Base-by-base conservation (phyloP, 2,888 invertebrate species). In the Cryptosula pallasiana region DNA sequence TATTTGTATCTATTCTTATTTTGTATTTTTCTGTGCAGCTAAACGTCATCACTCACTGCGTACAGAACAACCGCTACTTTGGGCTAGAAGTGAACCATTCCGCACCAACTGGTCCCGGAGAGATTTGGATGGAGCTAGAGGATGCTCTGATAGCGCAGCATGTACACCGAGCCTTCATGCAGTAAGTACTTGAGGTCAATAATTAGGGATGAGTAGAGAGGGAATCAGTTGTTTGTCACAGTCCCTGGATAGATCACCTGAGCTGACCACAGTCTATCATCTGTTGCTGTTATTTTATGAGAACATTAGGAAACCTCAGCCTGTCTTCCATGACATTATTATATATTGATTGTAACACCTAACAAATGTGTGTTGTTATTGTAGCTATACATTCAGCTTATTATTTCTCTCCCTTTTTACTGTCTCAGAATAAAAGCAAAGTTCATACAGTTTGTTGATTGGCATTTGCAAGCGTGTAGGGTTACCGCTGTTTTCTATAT, bases 111-210 rank as follows among this genome's bases (percentile, higher is more conserved):
- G 96, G 96, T 3, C 90, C 92, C n/a, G 96, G 96, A 23, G 94
- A 95, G 84, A 88, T 96, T 73, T 95, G 94, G 93, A 93, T 96
- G 92, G 92, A 93, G 81, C 92, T 94, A 0, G 94, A 94, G 79
- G 95, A 95, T 84, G 88, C 90, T 76, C 90, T 91, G 81, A 93
- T 93, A 77, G 94, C 95, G 32, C 90, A 92, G 86, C 94, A 93
- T 87, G 94, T 96, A 90, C 92, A 95, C 85, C 90, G 90, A 73
- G 91, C 91, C 74, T 91, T 95, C 78, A 88, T 91, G 80, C 90
- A 90, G 92, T 92, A 85, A 86, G 87, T 86, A 63, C 45, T 13
- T 45, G 20, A 45, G 20, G n/a, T n/a, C n/a, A n/a, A n/a, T n/a
- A n/a, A n/a, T n/a, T n/a, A n/a, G n/a, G n/a, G n/a, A n/a, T n/a